Base-by-base conservation (phyloP, 2,113 vertebrate species). In the Pristiophorus japonicus region DNA sequence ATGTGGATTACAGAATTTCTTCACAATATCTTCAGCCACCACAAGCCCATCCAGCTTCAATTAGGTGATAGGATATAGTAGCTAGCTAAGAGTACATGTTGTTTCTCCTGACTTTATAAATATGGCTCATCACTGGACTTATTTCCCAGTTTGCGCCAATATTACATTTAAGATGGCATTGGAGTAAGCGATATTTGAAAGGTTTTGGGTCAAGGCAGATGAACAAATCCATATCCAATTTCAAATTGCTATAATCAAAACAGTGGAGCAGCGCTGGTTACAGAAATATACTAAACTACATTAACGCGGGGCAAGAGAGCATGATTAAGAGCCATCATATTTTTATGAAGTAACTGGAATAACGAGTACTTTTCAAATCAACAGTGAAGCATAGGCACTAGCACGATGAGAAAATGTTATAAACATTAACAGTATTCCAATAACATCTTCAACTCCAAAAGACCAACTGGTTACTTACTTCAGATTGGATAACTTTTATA, bases 401-500 rank as follows among this genome's bases (percentile, higher is more conserved):
- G 59, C 10, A 34, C 55, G 47, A 8, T 4, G 45, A 14, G 45
- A 30, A 88, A 47, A 51, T 7, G 22, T 12, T 51, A 88, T 30
- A 51, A 55, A 90, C 20, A 12, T 4, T 4, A 90, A 90, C 4
- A 62, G 51, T 34, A 59, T 88, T 30, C 4, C 38, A 81, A 42
- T 42, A 18, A 42, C 30, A 14, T 88, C 65, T 42, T n/a, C 59
- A 70, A 92, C 38, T 66, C 11, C 38, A 70, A 47, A 30, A 62
- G 34, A 59, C 34, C 51, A 70, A 22, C 47, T 27, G 73, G 47
- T 27, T 95, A 81, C 75, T 97, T 97, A 99, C 99, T 98, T 99
- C 99, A 96, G 99, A 97, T 22, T 99, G 99, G 96, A 99, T 99
- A 78, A 99, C 98, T 97, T 98, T 98, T 96, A 99, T 99, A 95